These are phyloP conservation scores for Micrasema minimum DNA, from an alignment of 1,140 invertebrate genomes.

Conservation along the genomic window DNA sequence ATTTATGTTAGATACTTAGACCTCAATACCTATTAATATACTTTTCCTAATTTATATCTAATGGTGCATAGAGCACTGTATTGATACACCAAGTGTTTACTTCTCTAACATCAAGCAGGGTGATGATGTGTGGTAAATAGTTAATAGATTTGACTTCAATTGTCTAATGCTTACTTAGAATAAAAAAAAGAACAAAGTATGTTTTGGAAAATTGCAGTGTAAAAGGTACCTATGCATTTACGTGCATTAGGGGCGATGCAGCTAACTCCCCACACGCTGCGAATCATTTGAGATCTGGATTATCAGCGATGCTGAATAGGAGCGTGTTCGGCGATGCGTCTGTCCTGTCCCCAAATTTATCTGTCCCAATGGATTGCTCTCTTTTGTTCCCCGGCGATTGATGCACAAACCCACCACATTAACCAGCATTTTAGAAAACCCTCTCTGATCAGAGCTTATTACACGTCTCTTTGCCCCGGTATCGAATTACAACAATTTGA, in stretches of 20 bases:
- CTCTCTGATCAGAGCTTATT: slow-evolving; percentile 41
- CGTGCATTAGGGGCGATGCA: neutral
- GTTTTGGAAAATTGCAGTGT: no score
- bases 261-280: neutral
- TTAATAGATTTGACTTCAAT: no score
- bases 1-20: no score
- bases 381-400: slow-evolving; percentile 39
- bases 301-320: slow-evolving; percentile 38
- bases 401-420: slow-evolving; percentile 34
- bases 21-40: no score
- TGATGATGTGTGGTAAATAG: no score
- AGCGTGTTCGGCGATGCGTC: slow-evolving; percentile 44
- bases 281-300: slow-evolving; percentile 41
- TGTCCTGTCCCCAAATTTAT: slow-evolving; percentile 38
- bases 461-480: slow-evolving; percentile 40
- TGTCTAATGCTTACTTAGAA: no score
- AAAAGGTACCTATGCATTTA: no score
- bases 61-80: no score
- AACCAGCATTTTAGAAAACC: slow-evolving; percentile 23
- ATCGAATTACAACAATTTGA: slow-evolving; percentile 43
- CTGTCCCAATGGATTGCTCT: slow-evolving; percentile 45
- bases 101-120: no score
- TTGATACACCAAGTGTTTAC: no score
- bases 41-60: no score
- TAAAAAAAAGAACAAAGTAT: no score